These are phyloP conservation scores for Caenorhabditis auriculariae DNA, from an alignment of 2,888 invertebrate species.

Conservation along the genomic window DNA sequence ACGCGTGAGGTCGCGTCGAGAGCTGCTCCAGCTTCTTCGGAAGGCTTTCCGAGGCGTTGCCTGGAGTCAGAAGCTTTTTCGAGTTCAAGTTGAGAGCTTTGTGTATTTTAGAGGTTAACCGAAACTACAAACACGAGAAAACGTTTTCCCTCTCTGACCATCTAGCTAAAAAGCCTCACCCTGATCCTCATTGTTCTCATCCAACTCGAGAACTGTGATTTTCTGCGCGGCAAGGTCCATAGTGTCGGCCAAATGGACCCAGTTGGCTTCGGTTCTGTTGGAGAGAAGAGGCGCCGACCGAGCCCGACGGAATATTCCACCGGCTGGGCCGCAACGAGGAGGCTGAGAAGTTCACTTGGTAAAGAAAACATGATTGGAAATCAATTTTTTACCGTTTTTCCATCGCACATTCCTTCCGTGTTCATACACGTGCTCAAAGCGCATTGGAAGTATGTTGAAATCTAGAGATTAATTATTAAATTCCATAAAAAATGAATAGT, in stretches of 20 bases:
- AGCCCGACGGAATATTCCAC: conserved; percentile 8
- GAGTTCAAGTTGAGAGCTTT: neutral
- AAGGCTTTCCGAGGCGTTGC: no score
- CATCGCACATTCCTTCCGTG: conserved; percentile 60
- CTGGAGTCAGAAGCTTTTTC: no score
- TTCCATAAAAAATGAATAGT: neutral
- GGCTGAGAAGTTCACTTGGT: conserved; percentile 17
- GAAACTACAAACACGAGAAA: neutral
- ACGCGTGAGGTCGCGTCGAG: neutral
- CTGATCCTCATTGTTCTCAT: conserved; percentile 35
- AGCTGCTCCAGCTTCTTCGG: no score
- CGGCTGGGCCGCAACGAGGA: conserved; percentile 29
- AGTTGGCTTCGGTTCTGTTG: conserved; percentile 19
- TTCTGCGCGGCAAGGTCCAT: conserved; percentile 60
- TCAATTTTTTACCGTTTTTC: conserved; percentile 49
- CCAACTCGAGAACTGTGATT: conserved; percentile 60
- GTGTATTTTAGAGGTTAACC: neutral
- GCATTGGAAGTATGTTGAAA: conserved; percentile 63
- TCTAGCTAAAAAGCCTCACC: neutral
- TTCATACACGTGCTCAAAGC: conserved; percentile 63
- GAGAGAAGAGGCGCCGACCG: conserved; percentile 9
- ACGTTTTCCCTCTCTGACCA: neutral
- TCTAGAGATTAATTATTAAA: conserved; percentile 2
- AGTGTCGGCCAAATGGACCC: conserved; percentile 41
- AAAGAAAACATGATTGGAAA: neutral